Evolutionary conservation across 2,888 invertebrate genomes (phyloP).

Genomic region (Augochlorella aurata): DNA sequence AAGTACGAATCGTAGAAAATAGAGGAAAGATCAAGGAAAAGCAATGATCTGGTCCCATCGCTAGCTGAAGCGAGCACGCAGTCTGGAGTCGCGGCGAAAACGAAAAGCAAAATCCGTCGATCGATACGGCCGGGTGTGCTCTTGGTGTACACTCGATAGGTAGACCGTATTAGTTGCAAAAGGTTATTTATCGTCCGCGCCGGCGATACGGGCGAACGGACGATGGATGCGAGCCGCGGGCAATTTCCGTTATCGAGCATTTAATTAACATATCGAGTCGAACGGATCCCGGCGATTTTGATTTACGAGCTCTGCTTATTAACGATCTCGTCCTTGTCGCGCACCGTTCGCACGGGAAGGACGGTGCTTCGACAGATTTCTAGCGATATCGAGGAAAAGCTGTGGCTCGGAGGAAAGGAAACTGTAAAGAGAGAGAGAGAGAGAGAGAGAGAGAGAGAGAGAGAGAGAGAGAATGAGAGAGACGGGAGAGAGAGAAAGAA

Average conservation of each 20-base stretch:
- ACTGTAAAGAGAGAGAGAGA: background rate
- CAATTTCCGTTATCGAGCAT: conserved; percentile 56
- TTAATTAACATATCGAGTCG: conserved; percentile 60
- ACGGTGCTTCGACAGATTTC: background rate
- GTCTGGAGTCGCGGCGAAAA: conserved; percentile 34
- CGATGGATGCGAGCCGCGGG: conserved; percentile 43
- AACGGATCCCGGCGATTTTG: conserved; percentile 39
- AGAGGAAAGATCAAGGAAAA: background rate
- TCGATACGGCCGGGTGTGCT: conserved; percentile 51
- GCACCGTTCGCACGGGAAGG: conserved; percentile 10
- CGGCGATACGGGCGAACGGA: conserved; percentile 21
- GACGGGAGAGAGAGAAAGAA: background rate
- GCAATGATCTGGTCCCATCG: background rate
- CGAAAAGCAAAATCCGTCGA: conserved; percentile 44
- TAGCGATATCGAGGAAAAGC: background rate
- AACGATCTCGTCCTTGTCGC: conserved; percentile 40
- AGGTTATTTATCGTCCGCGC: conserved; percentile 48
- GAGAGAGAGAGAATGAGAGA: background rate
- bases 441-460: background rate
- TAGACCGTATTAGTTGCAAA: conserved; percentile 53
- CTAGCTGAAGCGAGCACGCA: conserved; percentile 18
- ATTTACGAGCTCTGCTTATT: conserved; percentile 49
- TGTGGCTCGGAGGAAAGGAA: background rate
- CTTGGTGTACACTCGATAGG: conserved; percentile 44
- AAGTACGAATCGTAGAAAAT: background rate